Evolutionary conservation across 2,888 invertebrate species (phyloP).

Genomic region (Coleophora flavipennella): DNA sequence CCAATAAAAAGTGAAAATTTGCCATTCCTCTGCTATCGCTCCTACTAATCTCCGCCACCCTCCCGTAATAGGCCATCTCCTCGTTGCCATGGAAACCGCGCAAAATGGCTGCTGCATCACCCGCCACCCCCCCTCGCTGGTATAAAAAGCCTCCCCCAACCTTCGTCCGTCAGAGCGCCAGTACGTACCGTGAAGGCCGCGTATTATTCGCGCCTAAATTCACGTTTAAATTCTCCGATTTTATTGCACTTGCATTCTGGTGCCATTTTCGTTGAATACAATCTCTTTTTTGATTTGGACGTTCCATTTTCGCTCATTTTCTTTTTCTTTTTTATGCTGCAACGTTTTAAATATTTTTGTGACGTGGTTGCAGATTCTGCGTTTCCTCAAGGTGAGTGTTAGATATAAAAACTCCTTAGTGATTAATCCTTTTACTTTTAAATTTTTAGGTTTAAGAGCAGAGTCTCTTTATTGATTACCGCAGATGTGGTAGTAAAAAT

Average conservation of each 20-base stretch:
- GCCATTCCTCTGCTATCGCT: constrained; percentile 38
- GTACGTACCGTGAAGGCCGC: constrained; percentile 35
- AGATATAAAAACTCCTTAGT: too few relatives aligned
- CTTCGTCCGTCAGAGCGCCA: constrained; percentile 51
- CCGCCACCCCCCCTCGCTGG: constrained; percentile 33
- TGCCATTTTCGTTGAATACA: not conserved
- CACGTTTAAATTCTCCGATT: constrained; percentile 1
- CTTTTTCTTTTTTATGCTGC: not conserved
- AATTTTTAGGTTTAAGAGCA: not conserved
- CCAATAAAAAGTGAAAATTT: too few relatives aligned
- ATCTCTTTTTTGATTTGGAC: not conserved
- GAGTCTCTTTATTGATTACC: constrained; percentile 32
- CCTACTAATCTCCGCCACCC: constrained; percentile 69
- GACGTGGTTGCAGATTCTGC: not conserved
- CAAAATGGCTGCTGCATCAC: constrained; percentile 61
- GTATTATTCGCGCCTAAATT: constrained; percentile 23
- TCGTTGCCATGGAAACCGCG: constrained; percentile 54
- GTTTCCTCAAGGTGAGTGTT: not conserved
- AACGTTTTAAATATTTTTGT: not conserved
- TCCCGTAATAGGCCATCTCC: constrained; percentile 72
- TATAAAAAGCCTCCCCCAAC: constrained; percentile 54
- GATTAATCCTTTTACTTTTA: not conserved
- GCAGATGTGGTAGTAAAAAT: constrained; percentile 38
- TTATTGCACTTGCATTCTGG: constrained; percentile 1
- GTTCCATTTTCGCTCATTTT: not conserved